Evolutionary conservation across 1,140 invertebrate species (phyloP).

Genomic region (Psix sp.): DNA sequence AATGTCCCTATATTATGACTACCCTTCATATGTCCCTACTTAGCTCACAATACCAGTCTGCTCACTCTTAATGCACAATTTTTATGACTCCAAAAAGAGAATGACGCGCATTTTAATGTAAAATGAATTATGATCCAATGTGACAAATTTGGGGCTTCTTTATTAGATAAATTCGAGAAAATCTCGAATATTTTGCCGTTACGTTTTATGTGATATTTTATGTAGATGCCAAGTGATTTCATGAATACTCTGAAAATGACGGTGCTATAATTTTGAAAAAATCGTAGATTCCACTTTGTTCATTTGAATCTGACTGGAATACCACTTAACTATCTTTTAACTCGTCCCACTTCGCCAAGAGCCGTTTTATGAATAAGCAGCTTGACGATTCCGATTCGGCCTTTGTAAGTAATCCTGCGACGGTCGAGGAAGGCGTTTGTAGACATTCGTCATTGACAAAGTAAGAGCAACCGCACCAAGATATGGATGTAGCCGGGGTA

Average conservation of each 20-base stretch:
- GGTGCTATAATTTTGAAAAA: slow-evolving; percentile 50
- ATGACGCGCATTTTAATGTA: slow-evolving; percentile 5
- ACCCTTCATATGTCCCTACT: slow-evolving; percentile 22
- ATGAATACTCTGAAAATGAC: slow-evolving; percentile 9
- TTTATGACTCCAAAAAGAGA: slow-evolving; percentile 30
- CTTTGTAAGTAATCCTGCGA: slow-evolving; percentile 55
- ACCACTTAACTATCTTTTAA: slow-evolving; percentile 50
- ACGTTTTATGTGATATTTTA: neutral
- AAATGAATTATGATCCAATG: no score
- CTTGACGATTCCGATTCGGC: slow-evolving; percentile 58
- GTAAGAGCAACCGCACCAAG: slow-evolving; percentile 46
- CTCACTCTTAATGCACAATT: slow-evolving; percentile 16
- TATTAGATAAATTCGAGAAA: no score
- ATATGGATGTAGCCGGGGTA: slow-evolving; percentile 35
- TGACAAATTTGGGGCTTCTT: no score
- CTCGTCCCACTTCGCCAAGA: slow-evolving; percentile 55
- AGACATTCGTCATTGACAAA: slow-evolving; percentile 51
- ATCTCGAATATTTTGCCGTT: no score
- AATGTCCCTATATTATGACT: slow-evolving; percentile 49
- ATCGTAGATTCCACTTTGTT: slow-evolving; percentile 44
- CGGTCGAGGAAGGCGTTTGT: slow-evolving; percentile 50
- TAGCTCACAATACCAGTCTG: slow-evolving; percentile 2
- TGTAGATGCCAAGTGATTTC: neutral
- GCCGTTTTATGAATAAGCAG: slow-evolving; percentile 54
- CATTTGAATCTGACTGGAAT: slow-evolving; percentile 50